These are phyloP conservation scores for Acrocephalus scirpaceus DNA, from an alignment of 2,797 vertebrate species.

Conservation along the genomic window DNA sequence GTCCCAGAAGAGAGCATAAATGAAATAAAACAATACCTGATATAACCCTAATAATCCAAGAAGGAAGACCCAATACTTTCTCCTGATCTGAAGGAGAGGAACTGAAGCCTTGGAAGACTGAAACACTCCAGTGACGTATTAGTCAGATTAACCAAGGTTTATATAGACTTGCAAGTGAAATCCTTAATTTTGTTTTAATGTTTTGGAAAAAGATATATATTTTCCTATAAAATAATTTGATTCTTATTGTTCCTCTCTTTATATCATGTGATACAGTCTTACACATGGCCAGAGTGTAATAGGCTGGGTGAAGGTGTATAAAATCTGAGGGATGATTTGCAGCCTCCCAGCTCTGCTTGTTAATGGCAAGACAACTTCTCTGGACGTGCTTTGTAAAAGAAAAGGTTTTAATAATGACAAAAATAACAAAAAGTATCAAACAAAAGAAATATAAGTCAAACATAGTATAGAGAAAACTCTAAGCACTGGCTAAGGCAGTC, in stretches of 20 bases:
- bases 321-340: no score
- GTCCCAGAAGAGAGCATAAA: neutral
- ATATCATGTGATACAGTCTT: no score
- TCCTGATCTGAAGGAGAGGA: neutral
- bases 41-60: neutral
- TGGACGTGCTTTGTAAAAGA: no score
- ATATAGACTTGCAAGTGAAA: neutral
- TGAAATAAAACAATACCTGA: neutral
- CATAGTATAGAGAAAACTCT: no score
- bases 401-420: no score
- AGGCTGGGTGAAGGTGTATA: no score
- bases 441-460: no score
- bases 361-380: no score
- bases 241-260: neutral
- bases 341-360: no score
- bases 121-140: neutral
- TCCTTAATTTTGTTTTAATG: neutral
- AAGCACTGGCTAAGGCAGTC: no score
- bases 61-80: neutral
- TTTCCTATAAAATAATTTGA: neutral
- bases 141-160: neutral
- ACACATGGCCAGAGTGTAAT: no score
- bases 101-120: neutral
- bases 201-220: neutral
- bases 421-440: no score